Evolutionary conservation across 2,113 vertebrate species (phyloP), one percentile per base, ranked within the genome.

Genomic region (Corythaixoides concolor): DNA sequence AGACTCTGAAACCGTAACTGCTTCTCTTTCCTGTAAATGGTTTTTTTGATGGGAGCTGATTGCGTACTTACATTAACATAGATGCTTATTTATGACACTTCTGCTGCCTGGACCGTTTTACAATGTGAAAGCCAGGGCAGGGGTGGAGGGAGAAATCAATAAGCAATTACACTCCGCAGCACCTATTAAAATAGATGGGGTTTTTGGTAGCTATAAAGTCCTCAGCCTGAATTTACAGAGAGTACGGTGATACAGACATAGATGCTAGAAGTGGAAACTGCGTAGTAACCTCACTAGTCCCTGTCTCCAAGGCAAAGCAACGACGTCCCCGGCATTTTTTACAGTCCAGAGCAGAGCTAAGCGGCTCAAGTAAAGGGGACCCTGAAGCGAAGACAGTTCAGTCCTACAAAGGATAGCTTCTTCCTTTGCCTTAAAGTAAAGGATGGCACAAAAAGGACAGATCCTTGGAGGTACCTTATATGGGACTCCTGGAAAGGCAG

Each of bases 401-500:
- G 35, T 59, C 45, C 37, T 30, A 5, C 1, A 3, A 28, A 47
- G 5, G 5, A 15, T 9, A 55, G 21, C 13, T 45, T 22, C 30
- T 47, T 41, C 1, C 8, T 50, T 21, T 60, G 70, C 58, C 33
- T 76, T 60, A 30, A 86, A 72, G 41, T 18, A 24, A 15, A 86
- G 24, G 26, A 8, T 35, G 47, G 26, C 37, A 33, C 30, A 23
- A 28, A 28, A 84, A 37, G 23, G 1, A 8, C 23, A 39, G 19
- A 3, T 15, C 56, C 62, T 37, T 7, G 39, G 33, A 35, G 12
- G 19, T 39, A 39, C 53, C 12, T 41, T 17, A 0, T 0, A 19
- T 2, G 28, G 47, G 10, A 3, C 24, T 45, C 22, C 39, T 18
- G 52, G 5, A 12, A 58, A 33, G 20, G 7, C 56, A 43, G 19